phyloP scores from a whole-genome alignment of 2,113 vertebrate genomes.

The Perca schrenkii region DNA sequence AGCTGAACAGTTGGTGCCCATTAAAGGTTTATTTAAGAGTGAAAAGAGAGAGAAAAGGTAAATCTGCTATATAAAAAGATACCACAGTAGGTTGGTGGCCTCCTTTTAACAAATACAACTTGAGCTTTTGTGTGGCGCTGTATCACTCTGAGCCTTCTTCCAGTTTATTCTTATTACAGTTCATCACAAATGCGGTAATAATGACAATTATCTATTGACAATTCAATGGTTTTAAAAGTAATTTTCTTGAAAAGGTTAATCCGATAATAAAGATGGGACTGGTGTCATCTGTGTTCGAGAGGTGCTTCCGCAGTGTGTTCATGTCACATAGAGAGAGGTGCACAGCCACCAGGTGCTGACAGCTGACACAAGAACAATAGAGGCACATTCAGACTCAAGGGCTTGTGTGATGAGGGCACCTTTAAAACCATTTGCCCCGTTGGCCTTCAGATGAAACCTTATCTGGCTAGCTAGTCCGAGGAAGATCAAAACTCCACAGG shows the following conservation, averaged over 20 bases:
- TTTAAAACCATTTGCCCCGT: conserved; percentile 68
- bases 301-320: conserved; percentile 64
- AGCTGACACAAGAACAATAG: conserved; percentile 79
- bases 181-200: not conserved
- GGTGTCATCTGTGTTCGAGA: conserved; percentile 77
- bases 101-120: conserved; percentile 5
- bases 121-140: not conserved
- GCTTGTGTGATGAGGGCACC: conserved; percentile 50
- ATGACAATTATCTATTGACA: not conserved
- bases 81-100: not conserved
- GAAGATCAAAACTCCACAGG: conserved; percentile 32
- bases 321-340: conserved; percentile 67
- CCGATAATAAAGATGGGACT: not conserved
- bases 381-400: conserved; percentile 50
- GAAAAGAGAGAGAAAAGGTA: not conserved
- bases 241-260: not conserved
- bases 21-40: conserved; percentile 40
- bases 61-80: not conserved
- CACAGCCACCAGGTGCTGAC: conserved; percentile 76
- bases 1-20: conserved; percentile 23
- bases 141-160: not conserved
- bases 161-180: conserved; percentile 1
- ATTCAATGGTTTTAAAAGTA: not conserved
- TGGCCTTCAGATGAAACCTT: conserved; percentile 65
- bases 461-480: conserved; percentile 27